Base-by-base conservation (phyloP, 2,888 invertebrate genomes). In the Lymantria dispar region DNA sequence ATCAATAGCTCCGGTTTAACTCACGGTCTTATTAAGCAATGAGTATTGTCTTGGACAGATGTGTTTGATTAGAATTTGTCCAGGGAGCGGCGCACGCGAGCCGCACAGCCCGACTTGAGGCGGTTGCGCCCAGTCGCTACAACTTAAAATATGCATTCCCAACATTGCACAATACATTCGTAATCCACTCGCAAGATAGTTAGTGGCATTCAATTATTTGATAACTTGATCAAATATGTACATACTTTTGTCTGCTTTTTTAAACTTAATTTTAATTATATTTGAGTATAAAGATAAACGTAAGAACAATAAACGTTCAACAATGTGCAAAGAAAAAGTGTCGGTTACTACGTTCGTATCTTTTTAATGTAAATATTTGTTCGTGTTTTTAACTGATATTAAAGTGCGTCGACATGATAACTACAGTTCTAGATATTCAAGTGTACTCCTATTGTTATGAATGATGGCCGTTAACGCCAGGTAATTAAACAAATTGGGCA, bases 121-220 rank as follows among this genome's bases (percentile, higher is more conserved):
- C 48, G 52, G 61, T 64, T 65, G 70, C 64, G 62, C 62, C 68
- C 66, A 76, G 74, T 76, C 76, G 76, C 67, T 72, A 65, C 69
- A 60, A 63, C 70, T 78, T 56, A 76, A n/a, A 72, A 77, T 76
- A 80, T 75, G 72, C 76, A 74, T 70, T 67, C 70, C 72, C 68
- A 52, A 59, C 58, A 68, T 83, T 86, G 74, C 81, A 80, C 80
- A 85, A 86, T 78, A 62, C 61, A 67, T 67, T 70, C 71, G 64
- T 64, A 67, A 68, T 63, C 70, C 64, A 68, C 72, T 53, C 63
- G 71, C 65, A 71, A 73, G 22, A 22, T 66, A 66, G 62, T 64
- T 56, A 65, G 64, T 58, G 55, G 65, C 67, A 65, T 77, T 74
- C 68, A 64, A 74, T 71, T 70, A 69, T 76, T 73, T 73, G 73